phyloP scores from a whole-genome alignment of 2,797 vertebrate species.

The Macrochelys suwanniensis region DNA sequence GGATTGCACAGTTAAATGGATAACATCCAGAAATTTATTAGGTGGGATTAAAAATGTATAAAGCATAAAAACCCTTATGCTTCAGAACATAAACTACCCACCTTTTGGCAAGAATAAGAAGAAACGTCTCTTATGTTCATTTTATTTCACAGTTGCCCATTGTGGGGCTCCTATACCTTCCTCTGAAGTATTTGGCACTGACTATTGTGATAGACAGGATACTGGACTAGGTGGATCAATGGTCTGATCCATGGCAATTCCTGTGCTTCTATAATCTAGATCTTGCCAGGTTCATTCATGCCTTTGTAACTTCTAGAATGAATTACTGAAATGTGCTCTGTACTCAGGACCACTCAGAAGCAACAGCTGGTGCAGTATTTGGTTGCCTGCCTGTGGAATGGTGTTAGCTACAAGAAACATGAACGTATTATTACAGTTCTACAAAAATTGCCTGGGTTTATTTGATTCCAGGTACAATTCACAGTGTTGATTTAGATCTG shows the following conservation, averaged over 20 bases:
- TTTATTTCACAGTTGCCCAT: background rate
- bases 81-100: background rate
- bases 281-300: background rate
- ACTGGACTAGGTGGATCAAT: background rate
- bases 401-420: background rate
- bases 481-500: background rate
- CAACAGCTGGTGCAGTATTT: background rate
- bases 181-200: background rate
- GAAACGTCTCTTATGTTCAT: background rate
- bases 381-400: background rate
- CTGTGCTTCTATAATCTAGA: background rate
- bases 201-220: background rate
- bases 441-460: background rate
- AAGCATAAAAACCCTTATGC: background rate
- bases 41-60: background rate
- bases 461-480: background rate
- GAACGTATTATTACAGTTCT: background rate
- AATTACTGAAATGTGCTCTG: slow-evolving; percentile 24
- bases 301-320: background rate
- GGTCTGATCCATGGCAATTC: background rate
- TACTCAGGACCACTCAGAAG: background rate
- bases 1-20: background rate
- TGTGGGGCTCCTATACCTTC: background rate
- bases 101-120: background rate
- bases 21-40: background rate